Conservation (phyloP, 2,888 invertebrate genomes). For the Ommatoiulus sabulosus region DNA sequence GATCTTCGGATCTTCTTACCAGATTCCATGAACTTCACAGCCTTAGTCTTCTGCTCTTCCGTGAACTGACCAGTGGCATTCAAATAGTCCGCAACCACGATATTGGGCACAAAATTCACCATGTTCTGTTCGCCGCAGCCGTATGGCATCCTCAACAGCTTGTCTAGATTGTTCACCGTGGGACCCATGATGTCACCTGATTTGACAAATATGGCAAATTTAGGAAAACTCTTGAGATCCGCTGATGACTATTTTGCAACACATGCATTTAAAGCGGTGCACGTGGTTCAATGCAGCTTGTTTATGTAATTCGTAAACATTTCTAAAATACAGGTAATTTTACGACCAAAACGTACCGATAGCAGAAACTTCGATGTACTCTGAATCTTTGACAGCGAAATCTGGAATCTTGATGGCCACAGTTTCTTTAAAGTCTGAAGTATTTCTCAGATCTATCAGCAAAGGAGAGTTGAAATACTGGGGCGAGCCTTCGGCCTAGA, state of each 20-base stretch:
- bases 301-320: too few species aligned
- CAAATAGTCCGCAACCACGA: conserved; percentile 67
- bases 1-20: conserved; percentile 63
- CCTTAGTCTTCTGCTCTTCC: conserved; percentile 65
- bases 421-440: conserved; percentile 51
- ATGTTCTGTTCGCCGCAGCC: conserved; percentile 70
- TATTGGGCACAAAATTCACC: conserved; percentile 68
- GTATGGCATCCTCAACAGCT: conserved; percentile 67
- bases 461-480: conserved; percentile 62
- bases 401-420: conserved; percentile 63
- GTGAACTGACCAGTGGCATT: conserved; percentile 65
- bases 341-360: conserved; percentile 61
- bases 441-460: conserved; percentile 61
- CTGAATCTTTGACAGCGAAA: conserved; percentile 63
- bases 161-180: conserved; percentile 66
- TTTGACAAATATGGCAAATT: not conserved
- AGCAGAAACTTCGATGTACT: conserved; percentile 62
- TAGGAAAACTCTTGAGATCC: not conserved
- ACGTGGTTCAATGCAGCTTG: too few species aligned
- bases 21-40: conserved; percentile 66
- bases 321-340: not conserved
- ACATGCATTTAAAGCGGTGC: too few species aligned
- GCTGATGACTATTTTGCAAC: not conserved
- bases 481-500: conserved; percentile 64
- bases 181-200: conserved; percentile 68